Evolutionary conservation across 2,797 vertebrate species (phyloP).

Genomic region (Pseudotriccus pelzelni): DNA sequence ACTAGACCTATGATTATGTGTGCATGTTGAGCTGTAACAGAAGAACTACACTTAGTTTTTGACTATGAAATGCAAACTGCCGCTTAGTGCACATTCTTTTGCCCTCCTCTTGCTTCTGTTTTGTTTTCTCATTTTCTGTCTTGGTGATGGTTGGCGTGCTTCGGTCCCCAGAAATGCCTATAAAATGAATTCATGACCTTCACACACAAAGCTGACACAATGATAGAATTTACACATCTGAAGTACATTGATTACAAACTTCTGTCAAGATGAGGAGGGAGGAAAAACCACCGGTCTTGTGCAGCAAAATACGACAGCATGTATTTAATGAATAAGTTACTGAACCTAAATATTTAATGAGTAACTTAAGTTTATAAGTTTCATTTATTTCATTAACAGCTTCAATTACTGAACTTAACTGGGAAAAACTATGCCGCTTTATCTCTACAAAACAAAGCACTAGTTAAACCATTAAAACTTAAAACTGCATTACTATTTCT

Average conservation of each 20-base stretch:
- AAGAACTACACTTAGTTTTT: background rate
- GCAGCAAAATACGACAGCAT: background rate
- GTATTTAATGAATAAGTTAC: background rate
- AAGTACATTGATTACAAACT: constrained; percentile 11
- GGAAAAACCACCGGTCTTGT: background rate
- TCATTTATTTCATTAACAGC: background rate
- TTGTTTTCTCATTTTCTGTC: background rate
- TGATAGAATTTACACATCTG: background rate
- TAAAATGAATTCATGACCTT: background rate
- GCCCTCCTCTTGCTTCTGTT: background rate
- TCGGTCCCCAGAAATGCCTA: background rate
- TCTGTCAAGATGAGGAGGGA: background rate
- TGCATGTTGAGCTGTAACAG: background rate
- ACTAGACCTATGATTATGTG: background rate
- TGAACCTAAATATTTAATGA: background rate
- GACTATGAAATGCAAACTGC: background rate
- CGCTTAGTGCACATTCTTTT: background rate
- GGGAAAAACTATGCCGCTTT: background rate
- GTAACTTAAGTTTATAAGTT: background rate
- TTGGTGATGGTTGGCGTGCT: background rate
- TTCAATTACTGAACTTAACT: background rate
- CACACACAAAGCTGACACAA: background rate
- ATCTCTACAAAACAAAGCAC: background rate
- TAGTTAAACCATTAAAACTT: background rate
- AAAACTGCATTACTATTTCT: background rate